Percentiles rank a stretch among this genome's conserved stretches.
Conservation (phyloP, 2,113 vertebrate genomes). For the Carlito syrichta region DNA sequence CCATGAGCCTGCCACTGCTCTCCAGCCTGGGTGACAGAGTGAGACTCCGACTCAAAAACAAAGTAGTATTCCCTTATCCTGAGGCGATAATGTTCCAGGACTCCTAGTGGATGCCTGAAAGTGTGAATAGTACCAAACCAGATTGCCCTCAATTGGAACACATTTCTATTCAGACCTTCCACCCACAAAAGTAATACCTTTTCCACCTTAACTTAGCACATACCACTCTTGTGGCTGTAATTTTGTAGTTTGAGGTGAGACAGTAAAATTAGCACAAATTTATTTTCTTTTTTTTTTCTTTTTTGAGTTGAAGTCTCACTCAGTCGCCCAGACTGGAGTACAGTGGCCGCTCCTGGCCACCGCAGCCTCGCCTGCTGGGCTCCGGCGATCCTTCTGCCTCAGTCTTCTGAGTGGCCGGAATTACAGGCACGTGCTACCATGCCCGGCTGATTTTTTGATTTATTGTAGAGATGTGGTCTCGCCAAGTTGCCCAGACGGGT, state of each 20-base stretch:
- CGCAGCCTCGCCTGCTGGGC: background rate
- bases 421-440: background rate
- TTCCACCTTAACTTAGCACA: background rate
- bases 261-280: too few relatives aligned
- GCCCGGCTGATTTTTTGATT: background rate
- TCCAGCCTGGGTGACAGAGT: too few relatives aligned
- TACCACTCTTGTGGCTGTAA: too few relatives aligned
- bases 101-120: background rate
- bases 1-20: fast-evolving
- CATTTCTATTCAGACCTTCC: background rate
- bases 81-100: background rate
- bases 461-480: background rate
- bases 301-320: background rate
- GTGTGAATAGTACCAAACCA: background rate
- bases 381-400: background rate
- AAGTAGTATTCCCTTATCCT: background rate
- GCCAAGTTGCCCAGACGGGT: background rate
- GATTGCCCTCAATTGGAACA: background rate
- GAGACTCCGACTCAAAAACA: too few relatives aligned
- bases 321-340: background rate
- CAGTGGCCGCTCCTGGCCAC: background rate
- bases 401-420: background rate
- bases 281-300: background rate
- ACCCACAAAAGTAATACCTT: background rate
- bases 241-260: too few relatives aligned